phyloP scores from a whole-genome alignment of 1,140 invertebrate species.

The silkworm (Bombyx mori) region ASM3026992v2 NC_085110.1:4694001-4694500 shows the following conservation, averaged over 20 bases:
- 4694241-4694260: constrained; percentile 82
- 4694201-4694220: constrained; percentile 92
- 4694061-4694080: constrained; percentile 90
- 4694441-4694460: no score
- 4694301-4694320: constrained; percentile 91
- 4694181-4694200: constrained; percentile 95
- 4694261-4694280: constrained; percentile 88
- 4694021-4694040: constrained; percentile 80
- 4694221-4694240: constrained; percentile 87
- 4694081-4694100: constrained; percentile 88
- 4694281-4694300: constrained; percentile 75
- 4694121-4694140: constrained; percentile 89
- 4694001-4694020: constrained; percentile 91
- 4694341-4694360: constrained; percentile 88
- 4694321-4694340: constrained; percentile 84
- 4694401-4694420: no score
- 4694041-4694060: constrained; percentile 90
- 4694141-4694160: constrained; percentile 94
- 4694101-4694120: constrained; percentile 88
- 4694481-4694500: no score
- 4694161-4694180: constrained; percentile 89
- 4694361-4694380: constrained; percentile 90
- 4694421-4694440: no score
- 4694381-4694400: constrained; percentile 87
- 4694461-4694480: no score